phyloP scores from a whole-genome alignment of 2,888 invertebrate species.

The Apodemia duryi region DNA sequence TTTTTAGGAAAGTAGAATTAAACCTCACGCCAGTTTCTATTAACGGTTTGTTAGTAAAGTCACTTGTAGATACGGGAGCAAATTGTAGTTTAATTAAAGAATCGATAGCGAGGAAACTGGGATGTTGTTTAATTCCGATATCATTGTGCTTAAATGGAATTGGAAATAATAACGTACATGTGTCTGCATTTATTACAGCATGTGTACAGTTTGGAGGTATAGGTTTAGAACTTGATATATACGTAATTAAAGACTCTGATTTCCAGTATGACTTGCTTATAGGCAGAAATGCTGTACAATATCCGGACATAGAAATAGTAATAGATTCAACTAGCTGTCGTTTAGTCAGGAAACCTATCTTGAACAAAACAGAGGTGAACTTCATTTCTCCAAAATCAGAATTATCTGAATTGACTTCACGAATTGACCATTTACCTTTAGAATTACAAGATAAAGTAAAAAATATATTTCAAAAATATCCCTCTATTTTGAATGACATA shows the following conservation, averaged over 20 bases:
- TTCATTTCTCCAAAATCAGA: background rate
- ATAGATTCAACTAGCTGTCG: slow-evolving; percentile 22
- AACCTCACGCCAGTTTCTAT: slow-evolving; percentile 25
- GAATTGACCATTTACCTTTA: slow-evolving; percentile 17
- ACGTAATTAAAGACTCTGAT: slow-evolving; percentile 19
- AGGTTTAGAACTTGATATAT: slow-evolving; percentile 20
- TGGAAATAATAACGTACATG: slow-evolving; percentile 13
- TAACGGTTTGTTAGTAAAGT: slow-evolving; percentile 19
- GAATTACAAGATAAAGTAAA: slow-evolving; percentile 21
- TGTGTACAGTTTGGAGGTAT: slow-evolving; percentile 17
- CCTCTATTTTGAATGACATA: slow-evolving; percentile 20
- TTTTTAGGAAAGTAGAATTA: slow-evolving; percentile 25
- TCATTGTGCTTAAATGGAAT: slow-evolving; percentile 10
- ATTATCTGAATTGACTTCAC: background rate
- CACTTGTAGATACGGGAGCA: slow-evolving; percentile 32
- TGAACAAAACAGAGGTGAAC: background rate
- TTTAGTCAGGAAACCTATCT: background rate
- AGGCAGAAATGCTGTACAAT: slow-evolving; percentile 23
- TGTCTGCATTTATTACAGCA: slow-evolving; percentile 19
- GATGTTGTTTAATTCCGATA: slow-evolving; percentile 21
- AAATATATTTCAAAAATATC: slow-evolving; percentile 25
- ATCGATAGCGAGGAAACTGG: slow-evolving; percentile 24
- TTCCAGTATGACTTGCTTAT: slow-evolving; percentile 21
- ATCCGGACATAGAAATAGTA: slow-evolving; percentile 27
- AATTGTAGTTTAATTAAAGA: slow-evolving; percentile 31